Evolutionary conservation across 1,140 invertebrate genomes (phyloP).

Genomic region (Lanistes nyassanus): DNA sequence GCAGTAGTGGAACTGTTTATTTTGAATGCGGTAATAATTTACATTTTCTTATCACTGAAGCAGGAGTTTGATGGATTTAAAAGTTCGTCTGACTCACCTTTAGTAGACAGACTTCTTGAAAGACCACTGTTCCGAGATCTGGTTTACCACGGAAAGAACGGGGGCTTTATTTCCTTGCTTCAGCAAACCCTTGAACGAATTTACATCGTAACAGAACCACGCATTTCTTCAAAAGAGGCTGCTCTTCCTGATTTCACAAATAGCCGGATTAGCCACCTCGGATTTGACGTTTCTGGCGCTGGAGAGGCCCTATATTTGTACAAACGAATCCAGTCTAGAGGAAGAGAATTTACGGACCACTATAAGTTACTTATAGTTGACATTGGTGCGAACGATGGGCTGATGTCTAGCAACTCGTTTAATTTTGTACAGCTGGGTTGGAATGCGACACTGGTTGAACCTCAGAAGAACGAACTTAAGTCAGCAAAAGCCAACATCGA

Average conservation of each 20-base stretch:
- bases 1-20: conserved; percentile 38
- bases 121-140: conserved; percentile 11
- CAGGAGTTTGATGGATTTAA: conserved; percentile 21
- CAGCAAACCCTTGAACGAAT: conserved; percentile 44
- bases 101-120: conserved; percentile 21
- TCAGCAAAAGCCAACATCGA: conserved; percentile 47
- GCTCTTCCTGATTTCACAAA: not conserved
- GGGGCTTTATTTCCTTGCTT: conserved; percentile 38
- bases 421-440: conserved; percentile 62
- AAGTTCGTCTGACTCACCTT: not conserved
- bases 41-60: conserved; percentile 21
- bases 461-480: conserved; percentile 40
- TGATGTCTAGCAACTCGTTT: conserved; percentile 59
- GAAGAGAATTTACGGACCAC: not conserved
- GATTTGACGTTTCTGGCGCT: conserved; percentile 52
- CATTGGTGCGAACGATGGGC: conserved; percentile 61
- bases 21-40: conserved; percentile 38
- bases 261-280: conserved; percentile 35
- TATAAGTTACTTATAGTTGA: conserved; percentile 51
- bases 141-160: conserved; percentile 27
- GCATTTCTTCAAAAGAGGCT: not conserved
- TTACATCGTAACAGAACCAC: conserved; percentile 33
- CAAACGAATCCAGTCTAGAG: conserved; percentile 35
- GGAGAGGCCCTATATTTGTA: conserved; percentile 49
- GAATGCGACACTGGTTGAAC: conserved; percentile 57